These are phyloP conservation scores for Scaptomyza pallida DNA, from an alignment of 1,140 invertebrate species.

Conservation along the genomic window DNA sequence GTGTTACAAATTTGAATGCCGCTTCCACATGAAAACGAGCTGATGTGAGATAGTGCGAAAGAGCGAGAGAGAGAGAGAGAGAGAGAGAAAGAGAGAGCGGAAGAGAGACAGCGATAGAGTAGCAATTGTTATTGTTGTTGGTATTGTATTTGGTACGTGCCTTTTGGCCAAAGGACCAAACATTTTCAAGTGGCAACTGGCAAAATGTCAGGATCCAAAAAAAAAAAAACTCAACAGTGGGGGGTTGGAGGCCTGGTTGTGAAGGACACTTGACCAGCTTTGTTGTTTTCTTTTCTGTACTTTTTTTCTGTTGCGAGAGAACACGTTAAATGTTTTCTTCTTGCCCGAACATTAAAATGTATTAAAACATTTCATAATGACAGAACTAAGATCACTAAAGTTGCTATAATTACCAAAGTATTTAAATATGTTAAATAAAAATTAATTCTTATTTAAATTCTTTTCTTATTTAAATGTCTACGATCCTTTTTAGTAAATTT, in stretches of 20 bases:
- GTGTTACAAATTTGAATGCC: slow-evolving; percentile 65
- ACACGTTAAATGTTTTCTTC: slow-evolving; percentile 52
- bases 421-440: background rate
- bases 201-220: slow-evolving; percentile 17
- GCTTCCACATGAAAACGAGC: slow-evolving; percentile 34
- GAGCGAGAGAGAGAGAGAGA: background rate
- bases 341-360: slow-evolving; percentile 50
- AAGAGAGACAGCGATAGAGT: background rate
- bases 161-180: slow-evolving; percentile 61
- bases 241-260: background rate
- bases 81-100: background rate
- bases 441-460: no score
- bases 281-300: background rate
- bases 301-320: slow-evolving; percentile 3
- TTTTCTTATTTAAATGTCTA: no score
- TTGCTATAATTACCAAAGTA: background rate
- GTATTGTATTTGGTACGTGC: slow-evolving; percentile 51
- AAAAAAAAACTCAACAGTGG: background rate
- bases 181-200: slow-evolving; percentile 60
- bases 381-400: slow-evolving; percentile 5
- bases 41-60: background rate
- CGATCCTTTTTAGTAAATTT: no score
- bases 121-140: slow-evolving; percentile 22
- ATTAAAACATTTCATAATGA: slow-evolving; percentile 40
- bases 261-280: background rate